Conservation (phyloP, 2,888 invertebrate genomes). For the Carabus problematicus region DNA sequence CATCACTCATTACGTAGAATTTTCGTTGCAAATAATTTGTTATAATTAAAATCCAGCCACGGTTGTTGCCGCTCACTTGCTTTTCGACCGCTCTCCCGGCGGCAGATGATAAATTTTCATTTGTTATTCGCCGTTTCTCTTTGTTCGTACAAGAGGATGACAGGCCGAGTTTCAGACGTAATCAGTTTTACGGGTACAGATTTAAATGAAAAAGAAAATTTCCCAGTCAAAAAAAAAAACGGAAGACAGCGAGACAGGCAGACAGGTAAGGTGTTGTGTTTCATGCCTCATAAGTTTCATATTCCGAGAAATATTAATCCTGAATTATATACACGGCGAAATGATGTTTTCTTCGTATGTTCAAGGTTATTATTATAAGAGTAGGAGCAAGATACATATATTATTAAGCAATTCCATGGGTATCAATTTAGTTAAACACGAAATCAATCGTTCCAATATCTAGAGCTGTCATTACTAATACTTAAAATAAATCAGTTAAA, state of each 20-base stretch:
- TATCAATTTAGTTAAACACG: no score
- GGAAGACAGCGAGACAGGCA: not conserved
- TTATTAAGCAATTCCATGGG: no score
- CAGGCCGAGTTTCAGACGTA: constrained; percentile 10
- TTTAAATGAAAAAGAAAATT: constrained; percentile 2
- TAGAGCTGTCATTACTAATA: no score
- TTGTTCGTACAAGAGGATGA: constrained; percentile 11
- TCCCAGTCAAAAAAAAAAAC: not conserved
- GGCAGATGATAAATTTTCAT: constrained; percentile 23
- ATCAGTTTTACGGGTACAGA: constrained; percentile 4
- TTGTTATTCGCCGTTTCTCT: constrained; percentile 15
- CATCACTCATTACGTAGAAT: constrained; percentile 22
- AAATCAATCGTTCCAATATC: no score
- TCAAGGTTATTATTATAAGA: no score
- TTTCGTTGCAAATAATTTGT: constrained; percentile 21
- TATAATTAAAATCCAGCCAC: constrained; percentile 15
- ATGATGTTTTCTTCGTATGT: no score
- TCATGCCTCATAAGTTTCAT: not conserved
- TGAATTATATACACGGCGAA: no score
- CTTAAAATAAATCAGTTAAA: no score
- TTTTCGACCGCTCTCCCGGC: not conserved
- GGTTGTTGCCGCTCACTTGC: constrained; percentile 1
- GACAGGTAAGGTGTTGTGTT: not conserved
- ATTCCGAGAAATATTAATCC: no score
- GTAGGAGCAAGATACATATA: no score